Evolutionary conservation across 2,113 vertebrate genomes (phyloP), one percentile per base, ranked within the genome.

Genomic region (Microcebus griseorufus): DNA sequence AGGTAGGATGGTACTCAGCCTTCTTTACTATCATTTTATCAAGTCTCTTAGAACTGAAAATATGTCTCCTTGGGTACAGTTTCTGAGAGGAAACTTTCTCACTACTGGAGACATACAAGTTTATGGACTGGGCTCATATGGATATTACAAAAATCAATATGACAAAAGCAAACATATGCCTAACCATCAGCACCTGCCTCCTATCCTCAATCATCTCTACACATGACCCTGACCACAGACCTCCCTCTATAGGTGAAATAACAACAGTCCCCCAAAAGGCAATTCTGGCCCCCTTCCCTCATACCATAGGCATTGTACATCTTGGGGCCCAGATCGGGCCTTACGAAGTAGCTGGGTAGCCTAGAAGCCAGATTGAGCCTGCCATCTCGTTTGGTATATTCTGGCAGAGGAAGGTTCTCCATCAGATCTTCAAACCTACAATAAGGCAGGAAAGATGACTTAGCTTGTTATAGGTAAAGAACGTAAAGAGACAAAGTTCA

Each of bases 271-370:
- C 32, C 39, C 32, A 25, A 96, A 96, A 78, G 53, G 27, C 22
- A 90, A 64, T 83, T 86, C 81, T n/a, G 65, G 95, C 55, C 39
- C 97, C 37, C 97, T 0, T 65, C 94, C 88, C 95, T 98, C 99
- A 98, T 99, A 99, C 99, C 99, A 86, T 99, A 99, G 4, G 99
- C 99, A 32, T 99, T 99, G 98, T 99, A 99, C 99, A 99, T 99
- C 99, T 99, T 99, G 84, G 99, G 99, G 87, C 99, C 99, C 76
- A 99, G 98, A 97, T 99, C 99, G 60, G 99, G 99, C 96, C 99
- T 99, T 91, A 99, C 99, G 97, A 99, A 99, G 98, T 99, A 99
- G 98, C 99, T 99, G 84, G 99, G 99, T 29, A 99, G 99, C 75
- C 99, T 99, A 48, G 99, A 99, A 39, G 99, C 99, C 93, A 99